phyloP scores from a whole-genome alignment of 1,140 invertebrate species.

The Drosophila eugracilis region DNA sequence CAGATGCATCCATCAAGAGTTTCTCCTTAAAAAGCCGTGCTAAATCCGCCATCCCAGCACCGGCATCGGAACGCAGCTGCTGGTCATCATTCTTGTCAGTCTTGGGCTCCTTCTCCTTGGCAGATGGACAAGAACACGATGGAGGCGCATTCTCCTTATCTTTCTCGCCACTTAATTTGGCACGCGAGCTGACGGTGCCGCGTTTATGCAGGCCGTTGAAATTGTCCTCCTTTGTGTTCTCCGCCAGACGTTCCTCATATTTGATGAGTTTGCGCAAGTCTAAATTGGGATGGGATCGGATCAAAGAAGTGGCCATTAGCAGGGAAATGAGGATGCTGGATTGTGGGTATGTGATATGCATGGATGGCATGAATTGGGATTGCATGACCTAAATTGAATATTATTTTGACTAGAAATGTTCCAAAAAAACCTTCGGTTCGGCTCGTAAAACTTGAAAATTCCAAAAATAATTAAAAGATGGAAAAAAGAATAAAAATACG shows the following conservation, averaged over 20 bases:
- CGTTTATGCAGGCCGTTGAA: conserved; percentile 64
- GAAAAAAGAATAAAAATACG: no score
- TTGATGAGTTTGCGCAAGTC: conserved; percentile 82
- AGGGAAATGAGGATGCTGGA: conserved; percentile 27
- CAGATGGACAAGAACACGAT: neutral
- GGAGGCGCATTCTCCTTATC: conserved; percentile 43
- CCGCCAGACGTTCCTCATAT: conserved; percentile 73
- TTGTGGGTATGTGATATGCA: neutral
- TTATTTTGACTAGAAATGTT: no score
- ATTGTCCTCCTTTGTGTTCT: conserved; percentile 51
- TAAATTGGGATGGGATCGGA: conserved; percentile 45
- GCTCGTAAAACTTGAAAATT: neutral
- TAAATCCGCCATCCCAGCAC: conserved; percentile 14
- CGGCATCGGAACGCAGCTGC: conserved; percentile 10
- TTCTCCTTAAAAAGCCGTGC: conserved; percentile 42
- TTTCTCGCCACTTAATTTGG: conserved; percentile 50
- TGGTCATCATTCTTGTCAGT: conserved; percentile 16
- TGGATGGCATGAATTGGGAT: neutral
- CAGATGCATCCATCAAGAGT: conserved; percentile 40
- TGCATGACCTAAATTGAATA: neutral
- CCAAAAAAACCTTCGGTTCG: no score
- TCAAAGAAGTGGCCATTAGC: conserved; percentile 21
- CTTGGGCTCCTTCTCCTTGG: conserved; percentile 22
- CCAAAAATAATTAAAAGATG: no score
- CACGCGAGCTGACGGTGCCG: conserved; percentile 75